Evolutionary conservation across 2,888 invertebrate genomes (phyloP), one percentile per base, ranked within the genome.

Genomic region (Neoitamus cyanurus): DNA sequence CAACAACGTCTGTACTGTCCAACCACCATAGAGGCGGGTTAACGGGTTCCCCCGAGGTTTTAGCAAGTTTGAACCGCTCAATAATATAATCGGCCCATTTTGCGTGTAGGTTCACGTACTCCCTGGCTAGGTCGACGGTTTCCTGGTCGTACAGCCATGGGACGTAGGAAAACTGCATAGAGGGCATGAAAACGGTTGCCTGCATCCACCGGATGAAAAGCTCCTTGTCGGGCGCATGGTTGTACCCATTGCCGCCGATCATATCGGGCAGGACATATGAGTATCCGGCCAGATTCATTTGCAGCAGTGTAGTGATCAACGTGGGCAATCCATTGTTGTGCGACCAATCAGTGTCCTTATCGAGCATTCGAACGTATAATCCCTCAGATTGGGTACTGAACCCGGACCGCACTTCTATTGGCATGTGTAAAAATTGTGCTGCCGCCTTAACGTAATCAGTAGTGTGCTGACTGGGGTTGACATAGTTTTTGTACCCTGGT

Each of bases 1-100:
- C 94, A 20, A 92, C 92, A 30, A 89, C 88, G 88, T 97, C 95
- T 0, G 89, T 90, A 0, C 97, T 96, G 87, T 94, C 95, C 0
- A 95, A 89, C 97, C 97, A 97, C 97, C 97, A 97, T 46, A 97
- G 92, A 0, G 97, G 97, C 2, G 46, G 46, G 5, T 46, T 46
- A 1, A 46, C 4, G n/a, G 46, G 46, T 15, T 46, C 15, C 5
- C 15, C 15, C 3, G 34, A 5, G 34, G 46, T 15, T 5, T n/a
- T 0, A n/a, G n/a, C 15, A 3, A 46, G 5, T 0, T 46, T 15
- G n/a, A 15, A 46, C 5, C 1, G 46, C 13, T n/a, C 46, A n/a
- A 2, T 34, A 84, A 97, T 94, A 48, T 93, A 91, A 0, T 93
- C 92, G 0, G 94, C 92, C 87, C 94, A 94, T 9, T 91, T 88